Percentiles rank a stretch among this genome's conserved stretches.
Evolutionary conservation across 2,888 invertebrate species (phyloP).

Genomic region (Drosophila testacea): DNA sequence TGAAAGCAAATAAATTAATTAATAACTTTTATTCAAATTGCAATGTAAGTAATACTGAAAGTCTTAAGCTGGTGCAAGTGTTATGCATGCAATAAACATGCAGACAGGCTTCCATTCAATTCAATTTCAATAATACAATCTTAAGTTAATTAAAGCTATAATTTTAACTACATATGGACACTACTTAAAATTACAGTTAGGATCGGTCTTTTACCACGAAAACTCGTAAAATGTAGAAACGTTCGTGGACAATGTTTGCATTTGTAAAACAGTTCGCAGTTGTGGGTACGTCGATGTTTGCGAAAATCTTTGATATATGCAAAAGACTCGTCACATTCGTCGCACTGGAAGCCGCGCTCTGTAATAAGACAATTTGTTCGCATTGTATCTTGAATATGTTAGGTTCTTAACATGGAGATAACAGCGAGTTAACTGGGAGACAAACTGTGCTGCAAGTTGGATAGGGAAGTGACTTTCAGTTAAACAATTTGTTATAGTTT

Average conservation of each 20-base stretch:
- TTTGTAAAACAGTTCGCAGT: conserved; percentile 77
- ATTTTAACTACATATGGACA: conserved; percentile 2
- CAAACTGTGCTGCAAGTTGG: conserved; percentile 3
- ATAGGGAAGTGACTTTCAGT: background rate
- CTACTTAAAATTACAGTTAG: background rate
- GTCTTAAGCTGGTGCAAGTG: conserved; percentile 33
- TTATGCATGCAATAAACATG: conserved; percentile 37
- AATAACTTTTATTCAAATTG: background rate
- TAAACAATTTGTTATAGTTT: background rate
- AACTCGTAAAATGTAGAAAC: conserved; percentile 74
- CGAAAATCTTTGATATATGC: conserved; percentile 71
- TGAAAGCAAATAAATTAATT: conserved; percentile 15
- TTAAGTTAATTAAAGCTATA: conserved; percentile 14
- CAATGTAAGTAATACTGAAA: background rate
- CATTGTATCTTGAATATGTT: conserved; percentile 43
- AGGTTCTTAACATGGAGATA: conserved; percentile 11
- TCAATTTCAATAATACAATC: background rate
- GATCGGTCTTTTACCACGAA: conserved; percentile 68
- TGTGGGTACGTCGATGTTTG: conserved; percentile 77
- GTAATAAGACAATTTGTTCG: conserved; percentile 62
- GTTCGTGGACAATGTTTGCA: conserved; percentile 71
- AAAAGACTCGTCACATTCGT: conserved; percentile 70
- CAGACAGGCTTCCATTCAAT: conserved; percentile 11
- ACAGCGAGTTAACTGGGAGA: conserved; percentile 21
- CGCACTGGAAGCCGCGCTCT: conserved; percentile 74